Conservation (phyloP, 2,888 invertebrate species). For the Alviniconcha strummeri region DNA sequence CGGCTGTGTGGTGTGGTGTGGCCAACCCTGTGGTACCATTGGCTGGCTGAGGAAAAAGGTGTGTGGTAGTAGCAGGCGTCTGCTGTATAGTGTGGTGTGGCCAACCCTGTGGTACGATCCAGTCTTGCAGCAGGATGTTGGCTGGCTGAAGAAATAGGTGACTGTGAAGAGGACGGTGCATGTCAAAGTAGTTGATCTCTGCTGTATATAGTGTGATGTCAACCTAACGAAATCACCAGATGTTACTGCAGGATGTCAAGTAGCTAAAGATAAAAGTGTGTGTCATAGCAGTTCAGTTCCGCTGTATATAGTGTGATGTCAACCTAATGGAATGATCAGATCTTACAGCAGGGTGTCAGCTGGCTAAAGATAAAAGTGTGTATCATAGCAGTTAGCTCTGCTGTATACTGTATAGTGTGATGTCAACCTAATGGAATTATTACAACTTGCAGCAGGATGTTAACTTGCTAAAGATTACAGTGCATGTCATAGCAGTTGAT, state of each 20-base stretch:
- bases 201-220: not conserved
- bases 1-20: not conserved
- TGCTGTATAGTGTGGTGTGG: not conserved
- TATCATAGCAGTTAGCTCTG: too few relatives aligned
- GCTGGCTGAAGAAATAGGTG: not conserved
- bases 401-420: too few relatives aligned
- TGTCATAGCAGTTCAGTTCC: too few relatives aligned
- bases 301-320: conserved; percentile 10
- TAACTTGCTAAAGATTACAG: too few relatives aligned
- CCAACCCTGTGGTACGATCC: not conserved
- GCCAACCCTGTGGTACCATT: not conserved
- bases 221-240: not conserved
- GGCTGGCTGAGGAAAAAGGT: not conserved
- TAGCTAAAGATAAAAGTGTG: not conserved
- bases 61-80: conserved; percentile 17
- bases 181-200: not conserved
- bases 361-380: too few relatives aligned
- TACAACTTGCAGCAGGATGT: too few relatives aligned
- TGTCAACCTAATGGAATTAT: too few relatives aligned
- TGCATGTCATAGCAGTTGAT: too few relatives aligned
- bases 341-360: too few relatives aligned
- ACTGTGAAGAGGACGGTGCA: conserved; percentile 31
- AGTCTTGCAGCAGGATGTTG: too few relatives aligned
- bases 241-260: too few relatives aligned
- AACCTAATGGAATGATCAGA: too few relatives aligned